phyloP scores from a whole-genome alignment of 2,888 invertebrate species.

The Polyommatus iphigenia region DNA sequence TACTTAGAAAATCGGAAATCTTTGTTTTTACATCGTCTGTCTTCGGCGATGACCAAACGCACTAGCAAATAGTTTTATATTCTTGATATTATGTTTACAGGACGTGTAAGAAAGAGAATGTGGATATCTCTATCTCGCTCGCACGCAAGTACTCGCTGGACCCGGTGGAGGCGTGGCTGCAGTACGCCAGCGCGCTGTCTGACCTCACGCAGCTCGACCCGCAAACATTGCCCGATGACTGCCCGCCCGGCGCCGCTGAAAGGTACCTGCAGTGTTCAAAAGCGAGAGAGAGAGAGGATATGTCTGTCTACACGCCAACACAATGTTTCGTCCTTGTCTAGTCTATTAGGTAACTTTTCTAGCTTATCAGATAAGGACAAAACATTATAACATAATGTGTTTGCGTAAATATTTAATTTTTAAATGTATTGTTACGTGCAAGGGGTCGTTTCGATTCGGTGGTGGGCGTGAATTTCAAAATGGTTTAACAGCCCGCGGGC shows the following conservation, averaged over 20 bases:
- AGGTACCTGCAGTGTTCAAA: neutral
- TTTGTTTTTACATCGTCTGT: too few relatives aligned
- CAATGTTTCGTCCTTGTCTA: too few relatives aligned
- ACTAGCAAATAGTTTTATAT: neutral
- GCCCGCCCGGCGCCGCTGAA: conserved; percentile 14
- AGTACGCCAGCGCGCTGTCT: conserved; percentile 51
- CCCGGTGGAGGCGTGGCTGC: conserved; percentile 61
- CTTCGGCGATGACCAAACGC: too few relatives aligned
- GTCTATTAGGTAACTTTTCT: too few relatives aligned
- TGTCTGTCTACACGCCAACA: neutral
- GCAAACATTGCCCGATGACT: conserved; percentile 39
- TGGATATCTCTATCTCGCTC: conserved; percentile 52
- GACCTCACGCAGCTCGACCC: conserved; percentile 40
- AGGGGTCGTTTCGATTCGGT: too few relatives aligned
- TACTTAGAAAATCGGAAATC: too few relatives aligned
- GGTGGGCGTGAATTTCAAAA: too few relatives aligned
- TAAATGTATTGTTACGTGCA: too few relatives aligned
- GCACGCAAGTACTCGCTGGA: conserved; percentile 55
- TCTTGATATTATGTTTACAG: conserved; percentile 43
- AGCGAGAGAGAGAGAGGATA: neutral
- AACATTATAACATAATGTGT: too few relatives aligned
- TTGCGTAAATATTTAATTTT: too few relatives aligned
- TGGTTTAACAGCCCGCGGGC: too few relatives aligned
- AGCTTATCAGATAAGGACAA: too few relatives aligned
- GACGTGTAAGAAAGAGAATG: conserved; percentile 48